These are phyloP conservation scores for Eupithecia inturbata DNA, from an alignment of 2,888 invertebrate species.

Conservation along the genomic window DNA sequence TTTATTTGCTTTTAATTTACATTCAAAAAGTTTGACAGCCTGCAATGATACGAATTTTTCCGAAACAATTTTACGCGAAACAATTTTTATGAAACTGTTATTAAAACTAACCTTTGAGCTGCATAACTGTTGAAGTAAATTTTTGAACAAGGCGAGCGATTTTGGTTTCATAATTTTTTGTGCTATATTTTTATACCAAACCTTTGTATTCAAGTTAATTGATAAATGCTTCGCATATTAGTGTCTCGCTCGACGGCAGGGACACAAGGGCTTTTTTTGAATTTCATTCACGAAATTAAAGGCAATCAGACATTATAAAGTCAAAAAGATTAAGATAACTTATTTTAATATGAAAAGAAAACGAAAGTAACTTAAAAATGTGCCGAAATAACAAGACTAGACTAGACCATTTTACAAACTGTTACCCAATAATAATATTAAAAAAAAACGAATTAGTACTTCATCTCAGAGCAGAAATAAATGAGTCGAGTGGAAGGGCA, in stretches of 20 bases:
- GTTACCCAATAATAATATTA: conserved; percentile 47
- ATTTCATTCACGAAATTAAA: neutral
- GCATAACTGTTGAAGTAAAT: neutral
- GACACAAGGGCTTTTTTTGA: neutral
- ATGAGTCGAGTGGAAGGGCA: conserved; percentile 53
- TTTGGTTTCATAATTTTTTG: neutral
- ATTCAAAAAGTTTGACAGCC: conserved; percentile 38
- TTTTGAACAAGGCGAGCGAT: neutral
- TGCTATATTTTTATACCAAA: neutral
- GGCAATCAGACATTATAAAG: neutral
- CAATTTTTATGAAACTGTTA: conserved; percentile 8
- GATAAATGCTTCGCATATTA: neutral
- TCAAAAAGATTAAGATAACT: neutral
- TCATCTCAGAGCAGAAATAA: conserved; percentile 65
- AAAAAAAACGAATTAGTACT: conserved; percentile 51
- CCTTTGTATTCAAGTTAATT: neutral
- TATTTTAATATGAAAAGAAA: neutral
- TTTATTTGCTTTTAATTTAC: conserved; percentile 20
- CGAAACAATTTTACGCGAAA: conserved; percentile 21
- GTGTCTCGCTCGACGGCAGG: neutral
- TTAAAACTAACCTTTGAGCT: neutral
- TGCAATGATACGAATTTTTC: conserved; percentile 15
- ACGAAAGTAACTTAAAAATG: neutral
- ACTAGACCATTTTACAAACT: conserved; percentile 33
- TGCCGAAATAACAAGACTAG: conserved; percentile 1